Conservation (phyloP, 2,888 invertebrate species). For the Kryphioiulus occultus region DNA sequence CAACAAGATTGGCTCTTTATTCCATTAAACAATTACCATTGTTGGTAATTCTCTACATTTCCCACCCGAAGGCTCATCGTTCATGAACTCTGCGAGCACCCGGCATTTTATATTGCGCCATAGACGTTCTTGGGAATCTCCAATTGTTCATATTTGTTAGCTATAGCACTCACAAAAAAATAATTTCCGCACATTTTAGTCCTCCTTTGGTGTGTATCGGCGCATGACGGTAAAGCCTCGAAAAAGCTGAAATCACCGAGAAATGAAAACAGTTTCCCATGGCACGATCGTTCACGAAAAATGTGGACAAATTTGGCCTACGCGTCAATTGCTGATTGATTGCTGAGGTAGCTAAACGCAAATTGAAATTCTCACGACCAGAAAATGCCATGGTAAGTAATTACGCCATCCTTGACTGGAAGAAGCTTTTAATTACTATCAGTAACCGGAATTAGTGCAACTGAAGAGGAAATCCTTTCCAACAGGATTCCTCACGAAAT, state of each 20-base stretch:
- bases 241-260: not conserved
- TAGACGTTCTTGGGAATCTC: not conserved
- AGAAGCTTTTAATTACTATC: not conserved
- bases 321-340: slow-evolving; percentile 30
- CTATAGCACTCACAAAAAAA: not conserved
- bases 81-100: not conserved
- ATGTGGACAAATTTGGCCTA: not conserved
- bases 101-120: not conserved
- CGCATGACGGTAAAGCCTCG: not conserved
- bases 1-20: too few species aligned
- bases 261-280: slow-evolving; percentile 29
- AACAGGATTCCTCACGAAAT: not conserved
- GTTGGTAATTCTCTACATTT: not conserved
- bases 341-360: not conserved
- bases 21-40: too few species aligned
- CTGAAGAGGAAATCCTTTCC: not conserved
- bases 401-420: not conserved
- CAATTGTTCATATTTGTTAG: not conserved
- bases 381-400: not conserved
- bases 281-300: not conserved
- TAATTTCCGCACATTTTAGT: not conserved
- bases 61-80: not conserved
- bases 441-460: not conserved
- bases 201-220: not conserved
- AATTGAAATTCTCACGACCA: slow-evolving; percentile 11